These are phyloP conservation scores for Artemia sinica DNA, from an alignment of 2,888 invertebrate species.

Conservation along the genomic window DNA sequence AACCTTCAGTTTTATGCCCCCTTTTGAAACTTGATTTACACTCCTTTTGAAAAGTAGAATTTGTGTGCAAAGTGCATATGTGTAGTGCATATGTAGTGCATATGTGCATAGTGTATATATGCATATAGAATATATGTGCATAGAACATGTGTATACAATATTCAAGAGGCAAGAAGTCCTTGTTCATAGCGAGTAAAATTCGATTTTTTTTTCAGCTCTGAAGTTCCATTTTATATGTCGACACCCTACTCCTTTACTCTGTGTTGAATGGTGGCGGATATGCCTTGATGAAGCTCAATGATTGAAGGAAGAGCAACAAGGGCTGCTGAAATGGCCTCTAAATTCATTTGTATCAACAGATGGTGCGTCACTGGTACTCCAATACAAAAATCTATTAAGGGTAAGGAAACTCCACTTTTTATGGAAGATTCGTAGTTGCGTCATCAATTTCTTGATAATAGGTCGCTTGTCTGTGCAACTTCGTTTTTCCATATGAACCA, in stretches of 20 bases:
- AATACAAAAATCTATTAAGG: constrained; percentile 41
- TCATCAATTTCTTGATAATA: neutral
- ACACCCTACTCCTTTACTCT: constrained; percentile 47
- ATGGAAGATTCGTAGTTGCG: neutral
- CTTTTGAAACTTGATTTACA: too few species aligned
- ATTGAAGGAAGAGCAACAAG: constrained; percentile 43
- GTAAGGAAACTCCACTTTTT: constrained; percentile 28
- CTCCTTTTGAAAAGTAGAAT: too few species aligned
- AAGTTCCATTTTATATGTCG: constrained; percentile 31
- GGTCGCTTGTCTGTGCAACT: neutral
- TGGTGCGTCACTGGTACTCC: constrained; percentile 64
- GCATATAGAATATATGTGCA: too few species aligned
- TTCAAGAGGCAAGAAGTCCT: too few species aligned
- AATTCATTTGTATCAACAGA: constrained; percentile 42
- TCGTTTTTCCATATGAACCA: neutral
- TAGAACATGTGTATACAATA: too few species aligned
- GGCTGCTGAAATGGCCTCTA: constrained; percentile 44
- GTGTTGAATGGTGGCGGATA: constrained; percentile 56
- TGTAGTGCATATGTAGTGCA: too few species aligned
- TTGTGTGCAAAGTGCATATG: too few species aligned
- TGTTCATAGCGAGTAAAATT: neutral
- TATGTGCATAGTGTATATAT: too few species aligned
- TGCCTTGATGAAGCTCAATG: constrained; percentile 65
- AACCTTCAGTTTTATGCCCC: too few species aligned
- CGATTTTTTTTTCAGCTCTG: neutral